Conservation (phyloP, 2,888 invertebrate genomes). For the Thecocarcelia acutangulata region DNA sequence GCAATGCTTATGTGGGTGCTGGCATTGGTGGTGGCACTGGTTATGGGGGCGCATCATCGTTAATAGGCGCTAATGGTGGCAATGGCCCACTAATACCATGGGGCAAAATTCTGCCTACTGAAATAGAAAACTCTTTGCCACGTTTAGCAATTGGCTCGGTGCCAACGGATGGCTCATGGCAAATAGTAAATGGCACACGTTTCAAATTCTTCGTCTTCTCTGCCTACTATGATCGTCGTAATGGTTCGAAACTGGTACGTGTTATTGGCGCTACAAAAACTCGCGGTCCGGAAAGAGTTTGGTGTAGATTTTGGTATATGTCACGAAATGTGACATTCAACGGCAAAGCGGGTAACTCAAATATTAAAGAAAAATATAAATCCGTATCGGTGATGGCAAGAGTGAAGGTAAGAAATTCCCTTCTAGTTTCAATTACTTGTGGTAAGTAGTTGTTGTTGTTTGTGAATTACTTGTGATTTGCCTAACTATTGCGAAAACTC, state of each 20-base stretch:
- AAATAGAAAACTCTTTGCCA: conserved; percentile 83
- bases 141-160: conserved; percentile 85
- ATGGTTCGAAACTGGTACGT: conserved; percentile 85
- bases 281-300: conserved; percentile 89
- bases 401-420: conserved; percentile 85
- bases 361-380: conserved; percentile 77
- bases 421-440: no score
- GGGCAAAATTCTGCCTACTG: conserved; percentile 80
- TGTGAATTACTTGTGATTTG: no score
- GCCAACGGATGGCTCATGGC: conserved; percentile 90
- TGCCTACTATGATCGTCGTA: conserved; percentile 91
- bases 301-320: conserved; percentile 90
- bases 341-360: conserved; percentile 48
- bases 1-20: conserved; percentile 64
- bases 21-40: conserved; percentile 68
- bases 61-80: conserved; percentile 53
- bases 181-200: conserved; percentile 83
- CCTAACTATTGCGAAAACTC: no score
- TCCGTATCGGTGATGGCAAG: conserved; percentile 88
- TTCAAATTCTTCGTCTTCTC: conserved; percentile 96
- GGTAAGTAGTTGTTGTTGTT: no score
- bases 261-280: conserved; percentile 95
- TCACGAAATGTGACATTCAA: conserved; percentile 55
- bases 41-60: conserved; percentile 43
- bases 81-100: conserved; percentile 80